Conservation (phyloP, 2,797 vertebrate species). For the Coranthus polyacanthus region DNA sequence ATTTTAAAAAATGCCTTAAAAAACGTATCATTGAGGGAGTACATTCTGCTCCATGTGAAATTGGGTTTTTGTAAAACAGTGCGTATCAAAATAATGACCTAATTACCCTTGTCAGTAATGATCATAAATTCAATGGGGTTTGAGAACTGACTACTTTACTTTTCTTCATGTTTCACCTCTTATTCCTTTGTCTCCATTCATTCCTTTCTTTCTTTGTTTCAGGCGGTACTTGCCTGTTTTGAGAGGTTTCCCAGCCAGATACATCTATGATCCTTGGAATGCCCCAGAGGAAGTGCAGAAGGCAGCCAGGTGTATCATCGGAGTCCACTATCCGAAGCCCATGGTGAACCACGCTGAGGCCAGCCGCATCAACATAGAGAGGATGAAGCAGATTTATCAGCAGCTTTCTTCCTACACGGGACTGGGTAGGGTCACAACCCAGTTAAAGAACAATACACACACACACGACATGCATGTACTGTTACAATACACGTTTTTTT, state of each 20-base stretch:
- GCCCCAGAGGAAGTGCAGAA: conserved; percentile 95
- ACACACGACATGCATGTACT: not conserved
- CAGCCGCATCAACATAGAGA: conserved; percentile 94
- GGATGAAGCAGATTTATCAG: conserved; percentile 98
- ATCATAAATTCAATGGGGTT: no score
- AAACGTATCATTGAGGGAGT: no score
- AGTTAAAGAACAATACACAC: not conserved
- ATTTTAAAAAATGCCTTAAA: no score
- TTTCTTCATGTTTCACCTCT: not conserved
- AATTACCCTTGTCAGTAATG: no score
- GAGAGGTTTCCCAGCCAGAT: conserved; percentile 93
- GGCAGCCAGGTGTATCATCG: conserved; percentile 92
- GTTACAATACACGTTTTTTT: no score
- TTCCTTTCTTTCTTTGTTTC: conserved; percentile 29
- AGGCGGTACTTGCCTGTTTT: conserved; percentile 94
- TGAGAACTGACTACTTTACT: no score
- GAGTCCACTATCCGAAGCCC: conserved; percentile 94
- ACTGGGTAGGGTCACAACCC: conserved; percentile 84
- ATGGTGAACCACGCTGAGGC: conserved; percentile 96
- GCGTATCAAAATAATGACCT: no score
- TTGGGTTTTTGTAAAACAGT: no score
- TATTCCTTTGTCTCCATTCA: not conserved
- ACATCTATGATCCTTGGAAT: conserved; percentile 97
- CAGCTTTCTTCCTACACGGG: conserved; percentile 94
- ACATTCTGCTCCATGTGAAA: no score